Percentiles rank a stretch among this genome's conserved stretches.
Conservation (phyloP, 30 jellyfish, hydroid and myxozoan species). For the Chironex yamaguchii region DNA sequence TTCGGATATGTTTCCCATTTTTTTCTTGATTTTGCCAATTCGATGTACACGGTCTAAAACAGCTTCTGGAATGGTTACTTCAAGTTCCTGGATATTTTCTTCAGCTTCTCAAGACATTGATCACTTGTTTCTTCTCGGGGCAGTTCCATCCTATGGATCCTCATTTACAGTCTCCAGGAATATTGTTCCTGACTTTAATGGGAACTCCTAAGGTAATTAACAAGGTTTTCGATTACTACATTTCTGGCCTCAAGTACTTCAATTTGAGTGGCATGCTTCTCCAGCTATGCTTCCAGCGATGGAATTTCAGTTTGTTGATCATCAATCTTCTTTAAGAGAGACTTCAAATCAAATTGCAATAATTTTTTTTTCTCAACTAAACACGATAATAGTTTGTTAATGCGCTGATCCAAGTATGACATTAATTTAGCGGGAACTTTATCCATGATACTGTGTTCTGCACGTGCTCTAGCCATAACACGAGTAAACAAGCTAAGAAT, state of each 20-base stretch:
- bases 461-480: conserved; percentile 38
- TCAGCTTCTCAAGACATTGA: conserved; percentile 50
- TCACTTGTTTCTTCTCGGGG: conserved; percentile 20
- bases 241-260: conserved; percentile 3
- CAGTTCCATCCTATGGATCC: conserved; percentile 5
- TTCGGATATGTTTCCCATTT: conserved; percentile 1
- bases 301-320: conserved; percentile 19
- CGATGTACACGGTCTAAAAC: conserved; percentile 46
- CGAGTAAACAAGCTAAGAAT: neutral
- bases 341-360: neutral
- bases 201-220: conserved; percentile 14
- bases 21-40: conserved; percentile 16
- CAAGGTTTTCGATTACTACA: neutral
- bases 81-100: conserved; percentile 35
- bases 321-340: conserved; percentile 28
- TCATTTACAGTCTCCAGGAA: conserved; percentile 41
- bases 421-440: conserved; percentile 27
- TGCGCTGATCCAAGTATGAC: conserved; percentile 57
- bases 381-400: conserved; percentile 3
- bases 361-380: conserved; percentile 31
- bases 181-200: conserved; percentile 17
- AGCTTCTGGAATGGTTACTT: conserved; percentile 28
- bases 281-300: conserved; percentile 27
- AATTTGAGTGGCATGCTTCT: conserved; percentile 5
- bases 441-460: conserved; percentile 31